Conservation (phyloP, 1,140 invertebrate genomes). For the Prorops nasuta region DNA sequence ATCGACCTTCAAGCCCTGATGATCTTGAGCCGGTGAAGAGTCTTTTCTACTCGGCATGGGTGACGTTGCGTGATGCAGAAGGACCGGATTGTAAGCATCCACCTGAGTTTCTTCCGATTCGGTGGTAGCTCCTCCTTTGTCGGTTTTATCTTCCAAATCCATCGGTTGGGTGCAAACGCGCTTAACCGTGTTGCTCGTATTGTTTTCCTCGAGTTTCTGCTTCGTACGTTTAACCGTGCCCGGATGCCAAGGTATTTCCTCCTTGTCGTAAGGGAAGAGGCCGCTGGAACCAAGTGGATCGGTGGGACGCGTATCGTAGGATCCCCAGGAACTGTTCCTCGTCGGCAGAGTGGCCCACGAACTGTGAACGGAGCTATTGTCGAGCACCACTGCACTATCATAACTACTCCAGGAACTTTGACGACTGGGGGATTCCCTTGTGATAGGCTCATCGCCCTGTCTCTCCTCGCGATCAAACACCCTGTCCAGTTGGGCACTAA, state of each 20-base stretch:
- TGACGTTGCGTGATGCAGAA: conserved; percentile 45
- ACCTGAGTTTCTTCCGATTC: conserved; percentile 33
- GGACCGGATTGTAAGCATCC: conserved; percentile 42
- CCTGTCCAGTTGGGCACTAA: conserved; percentile 70
- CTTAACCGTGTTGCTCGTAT: conserved; percentile 48
- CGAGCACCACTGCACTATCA: conserved; percentile 71
- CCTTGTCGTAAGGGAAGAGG: conserved; percentile 61
- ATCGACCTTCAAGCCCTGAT: conserved; percentile 22
- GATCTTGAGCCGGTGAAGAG: conserved; percentile 26
- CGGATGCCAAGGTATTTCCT: conserved; percentile 65
- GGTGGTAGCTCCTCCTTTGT: conserved; percentile 25
- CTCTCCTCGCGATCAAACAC: conserved; percentile 73
- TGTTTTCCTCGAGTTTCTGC: conserved; percentile 69
- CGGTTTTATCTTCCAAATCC: conserved; percentile 32
- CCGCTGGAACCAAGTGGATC: conserved; percentile 51
- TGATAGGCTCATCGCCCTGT: conserved; percentile 34
- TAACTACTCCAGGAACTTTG: conserved; percentile 80
- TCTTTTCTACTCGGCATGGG: conserved; percentile 39
- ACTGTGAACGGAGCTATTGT: conserved; percentile 71
- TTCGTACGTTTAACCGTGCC: conserved; percentile 72
- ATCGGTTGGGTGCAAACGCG: conserved; percentile 55
- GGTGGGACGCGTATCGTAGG: conserved; percentile 64
- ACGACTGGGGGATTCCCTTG: conserved; percentile 53
- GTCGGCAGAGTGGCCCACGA: conserved; percentile 75
- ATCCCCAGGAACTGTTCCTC: conserved; percentile 73